Base-by-base conservation (phyloP, 2,113 vertebrate species). In the Seriola aureovittata region DNA sequence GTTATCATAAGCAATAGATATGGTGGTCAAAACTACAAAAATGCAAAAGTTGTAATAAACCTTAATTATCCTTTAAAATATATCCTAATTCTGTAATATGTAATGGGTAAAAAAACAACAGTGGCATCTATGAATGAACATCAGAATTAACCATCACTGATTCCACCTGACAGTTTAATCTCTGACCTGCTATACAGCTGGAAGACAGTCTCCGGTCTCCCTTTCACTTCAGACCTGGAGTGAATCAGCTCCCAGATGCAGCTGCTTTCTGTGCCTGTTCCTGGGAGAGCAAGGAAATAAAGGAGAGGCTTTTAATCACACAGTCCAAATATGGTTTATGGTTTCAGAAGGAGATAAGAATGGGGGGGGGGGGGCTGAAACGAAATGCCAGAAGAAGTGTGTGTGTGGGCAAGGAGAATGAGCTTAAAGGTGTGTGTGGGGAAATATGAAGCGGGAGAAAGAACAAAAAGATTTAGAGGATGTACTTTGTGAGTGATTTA, bases 221-320 rank as follows among this genome's bases (percentile, higher is more conserved):
- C 98, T 90, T 98, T 97, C 66, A 97, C 85, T 86, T 99, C 98
- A 63, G 98, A 99, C 90, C 96, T 97, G 0, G 96, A 98, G 88
- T 99, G 98, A 91, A 99, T 96, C 93, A 99, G 93, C 91, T 99
- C 98, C 98, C 98, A 99, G 65, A 97, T 93, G 80, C 96, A 97
- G 91, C 94, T 97, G 76, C 96, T 97, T 73, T 99, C 98, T 52
- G 97, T 93, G 85, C 96, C 96, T 94, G 92, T 85, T 50, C 85
- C 90, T 91, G 62, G 3, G 55, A 84, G 80, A 71, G 66, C 10
- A 8, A 65, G 48, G 71, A 77, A 81, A 85, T 59, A 79, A 86
- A 81, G 40, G 40, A 82, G 80, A 82, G 57, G 65, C 75, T 88
- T 88, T 90, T 88, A 91, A 90, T 88, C 81, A 85, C 25, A 25